Evolutionary conservation across 2,888 invertebrate genomes (phyloP), one percentile per base, ranked within the genome.

Genomic region (Idaea biselata): DNA sequence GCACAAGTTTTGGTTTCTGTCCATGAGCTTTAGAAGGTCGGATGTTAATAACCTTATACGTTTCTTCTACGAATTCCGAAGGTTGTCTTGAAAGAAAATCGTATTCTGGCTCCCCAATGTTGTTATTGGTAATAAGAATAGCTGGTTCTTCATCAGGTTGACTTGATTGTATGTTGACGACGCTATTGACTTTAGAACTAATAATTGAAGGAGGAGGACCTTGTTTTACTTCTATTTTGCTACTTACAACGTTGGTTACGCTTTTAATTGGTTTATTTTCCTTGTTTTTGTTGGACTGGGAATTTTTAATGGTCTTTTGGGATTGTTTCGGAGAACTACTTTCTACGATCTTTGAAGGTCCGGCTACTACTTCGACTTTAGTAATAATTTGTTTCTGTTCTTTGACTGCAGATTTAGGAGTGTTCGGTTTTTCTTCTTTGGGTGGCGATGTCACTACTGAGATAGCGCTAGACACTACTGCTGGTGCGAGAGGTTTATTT

Each of bases 21-120:
- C 81, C 84, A 69, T 84, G 86, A 73, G 85, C 73, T 88, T 95
- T 94, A 63, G 95, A 95, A n/a, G 96, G 95, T 69, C 95, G 94
- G 68, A 97, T 89, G 81, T 97, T 97, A 60, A 97, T 95, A 73
- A 97, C 95, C 87, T 96, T 96, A 85, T 95, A 97, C 0, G 97
- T 96, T 91, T 97, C 97, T 83, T 97, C 97, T 7, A 96, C 95
- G 71, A 96, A 95, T 86, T 97, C 97, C 8, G 96, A 95, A 0
- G 97, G 97, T 78, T 97, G 97, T 55, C 97, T 94, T 7, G 97
- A 97, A 4, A 97, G 93, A 77, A 97, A 96, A 81, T 97, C 97
- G 79, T 97, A 97, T 87, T 97, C 97, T 0, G 97, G 96, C 68
- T 96, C 96, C 18, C 95, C 96, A 55, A 96, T 93, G 76, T 96